Evolutionary conservation across 2,113 vertebrate species (phyloP).

Genomic region (Perca flavescens): DNA sequence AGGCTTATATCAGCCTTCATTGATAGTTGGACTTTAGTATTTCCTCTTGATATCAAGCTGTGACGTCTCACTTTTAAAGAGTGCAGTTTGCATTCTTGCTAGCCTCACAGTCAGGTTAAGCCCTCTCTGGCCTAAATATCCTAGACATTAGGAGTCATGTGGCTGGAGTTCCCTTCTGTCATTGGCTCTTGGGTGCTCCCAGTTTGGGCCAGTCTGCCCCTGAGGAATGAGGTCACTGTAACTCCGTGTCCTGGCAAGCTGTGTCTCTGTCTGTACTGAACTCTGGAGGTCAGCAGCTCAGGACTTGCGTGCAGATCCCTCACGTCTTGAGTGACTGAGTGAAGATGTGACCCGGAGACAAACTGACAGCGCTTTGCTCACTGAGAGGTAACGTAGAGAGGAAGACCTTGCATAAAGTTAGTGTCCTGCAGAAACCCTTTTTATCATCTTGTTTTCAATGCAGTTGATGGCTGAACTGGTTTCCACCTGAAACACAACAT

Average conservation of each 20-base stretch:
- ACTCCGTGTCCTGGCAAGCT: constrained; percentile 28
- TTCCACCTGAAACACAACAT: too few species aligned
- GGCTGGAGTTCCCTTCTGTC: constrained; percentile 12
- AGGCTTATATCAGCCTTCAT: neutral
- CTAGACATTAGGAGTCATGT: constrained; percentile 37
- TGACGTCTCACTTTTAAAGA: neutral
- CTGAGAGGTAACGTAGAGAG: neutral
- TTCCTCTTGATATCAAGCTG: neutral
- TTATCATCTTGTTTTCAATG: neutral
- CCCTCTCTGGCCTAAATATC: constrained; percentile 50
- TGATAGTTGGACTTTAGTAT: neutral
- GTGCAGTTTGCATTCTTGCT: neutral
- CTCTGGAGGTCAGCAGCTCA: constrained; percentile 46
- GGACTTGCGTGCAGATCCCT: constrained; percentile 13
- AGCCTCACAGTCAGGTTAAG: constrained; percentile 38
- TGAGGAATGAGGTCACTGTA: constrained; percentile 58
- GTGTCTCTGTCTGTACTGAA: constrained; percentile 15
- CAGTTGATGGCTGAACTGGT: neutral
- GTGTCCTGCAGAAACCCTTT: neutral
- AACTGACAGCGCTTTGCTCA: neutral
- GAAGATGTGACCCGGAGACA: neutral
- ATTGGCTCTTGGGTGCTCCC: constrained; percentile 21
- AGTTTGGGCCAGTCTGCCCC: neutral
- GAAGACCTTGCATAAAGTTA: neutral
- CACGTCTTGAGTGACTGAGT: constrained; percentile 1